Evolutionary conservation across 2,888 invertebrate species (phyloP), one percentile per base, ranked within the genome.

Genomic region (Drosophila demipolita): DNA sequence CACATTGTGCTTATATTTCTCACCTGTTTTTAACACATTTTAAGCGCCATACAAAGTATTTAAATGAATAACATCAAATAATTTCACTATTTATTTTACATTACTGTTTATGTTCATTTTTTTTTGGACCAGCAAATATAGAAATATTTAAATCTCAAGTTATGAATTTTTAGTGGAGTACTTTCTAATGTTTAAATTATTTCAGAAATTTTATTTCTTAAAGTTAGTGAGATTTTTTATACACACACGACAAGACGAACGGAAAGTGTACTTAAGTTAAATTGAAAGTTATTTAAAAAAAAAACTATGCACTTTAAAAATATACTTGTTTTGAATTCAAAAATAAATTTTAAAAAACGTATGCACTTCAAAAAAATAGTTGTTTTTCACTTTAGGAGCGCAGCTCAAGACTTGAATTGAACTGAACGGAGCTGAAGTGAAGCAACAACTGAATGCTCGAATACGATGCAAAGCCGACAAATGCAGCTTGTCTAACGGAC

Each of bases 381-480:
- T 54, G 38, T 26, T 29, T 23, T 40, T 57, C 40, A 68, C 45
- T 29, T 32, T 26, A 35, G 7, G n/a, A 49, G 63, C 66, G 57
- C 68, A 75, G 49, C 62, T 67, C 66, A 66, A 57, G 12, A 29
- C 38, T 36, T 58, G 49, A 49, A 40, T 40, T 71, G 58, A 87
- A 89, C 89, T 89, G 84, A 72, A 79, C 73, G 54, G 78, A 80
- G 82, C 87, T 84, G 82, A 84, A 60, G 89, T 85, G 87, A 89
- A 89, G 85, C 85, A 85, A 89, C 89, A 85, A 85, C 87, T 85
- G 89, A 87, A 63, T 69, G 72, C 59, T 54, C 70, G 69, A 66
- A 66, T 32, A 12, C 32, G 48, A 66, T 76, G 65, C 64, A 68
- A 83, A 86, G 86, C 80, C 78, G 80, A 75, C 72, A 76, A 72